These are phyloP conservation scores for Caerostris extrusa DNA, from an alignment of 1,140 invertebrate species.

Conservation along the genomic window DNA sequence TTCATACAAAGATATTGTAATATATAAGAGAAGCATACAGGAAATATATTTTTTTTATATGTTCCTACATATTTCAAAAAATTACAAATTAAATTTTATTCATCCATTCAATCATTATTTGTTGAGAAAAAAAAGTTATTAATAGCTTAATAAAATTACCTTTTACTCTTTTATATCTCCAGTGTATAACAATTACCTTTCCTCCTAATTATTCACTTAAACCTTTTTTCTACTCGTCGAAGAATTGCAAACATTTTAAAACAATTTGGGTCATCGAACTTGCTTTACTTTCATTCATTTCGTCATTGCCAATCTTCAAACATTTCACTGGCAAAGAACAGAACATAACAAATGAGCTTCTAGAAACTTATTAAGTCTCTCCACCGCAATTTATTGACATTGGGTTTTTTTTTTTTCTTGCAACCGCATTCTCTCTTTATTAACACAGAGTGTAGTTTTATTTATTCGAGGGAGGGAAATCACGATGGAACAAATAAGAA, in stretches of 20 bases:
- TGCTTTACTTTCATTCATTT: background rate
- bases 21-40: no score
- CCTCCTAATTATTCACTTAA: background rate
- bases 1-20: no score
- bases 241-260: background rate
- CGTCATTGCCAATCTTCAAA: background rate
- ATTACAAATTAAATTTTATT: no score
- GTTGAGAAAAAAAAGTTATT: no score
- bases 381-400: constrained; percentile 29
- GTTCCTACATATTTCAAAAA: no score
- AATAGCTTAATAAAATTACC: no score
- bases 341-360: constrained; percentile 8
- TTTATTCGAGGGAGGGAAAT: constrained; percentile 14
- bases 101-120: no score
- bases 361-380: constrained; percentile 53
- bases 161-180: no score
- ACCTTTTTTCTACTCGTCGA: background rate
- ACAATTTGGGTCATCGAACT: background rate
- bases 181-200: no score
- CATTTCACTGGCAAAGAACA: background rate
- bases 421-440: constrained; percentile 33
- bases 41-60: no score
- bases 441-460: constrained; percentile 17
- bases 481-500: constrained; percentile 10
- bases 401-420: background rate